These are phyloP conservation scores for Rhizoglyphus robini DNA, from an alignment of 1,140 invertebrate genomes.

Conservation along the genomic window DNA sequence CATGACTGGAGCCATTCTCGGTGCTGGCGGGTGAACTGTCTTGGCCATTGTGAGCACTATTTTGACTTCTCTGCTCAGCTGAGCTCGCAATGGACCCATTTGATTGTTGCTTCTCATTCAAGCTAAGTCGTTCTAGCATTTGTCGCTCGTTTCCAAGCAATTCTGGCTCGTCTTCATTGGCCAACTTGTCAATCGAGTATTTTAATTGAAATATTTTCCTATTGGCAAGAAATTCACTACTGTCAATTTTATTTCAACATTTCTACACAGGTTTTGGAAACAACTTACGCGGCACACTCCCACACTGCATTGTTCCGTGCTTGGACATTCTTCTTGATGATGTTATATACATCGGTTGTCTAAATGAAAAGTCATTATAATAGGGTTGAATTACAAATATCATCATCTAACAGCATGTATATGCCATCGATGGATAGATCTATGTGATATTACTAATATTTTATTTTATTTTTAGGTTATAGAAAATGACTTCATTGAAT, in stretches of 20 bases:
- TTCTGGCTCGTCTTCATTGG: not conserved
- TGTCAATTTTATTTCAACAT: too few species aligned
- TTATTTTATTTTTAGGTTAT: too few species aligned
- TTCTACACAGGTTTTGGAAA: not conserved
- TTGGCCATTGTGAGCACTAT: too few species aligned
- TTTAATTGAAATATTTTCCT: not conserved
- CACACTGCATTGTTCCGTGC: slow-evolving; percentile 2
- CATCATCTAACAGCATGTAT: too few species aligned
- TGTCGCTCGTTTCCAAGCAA: not conserved
- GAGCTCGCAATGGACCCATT: not conserved
- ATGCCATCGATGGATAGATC: too few species aligned
- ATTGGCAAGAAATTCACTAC: not conserved
- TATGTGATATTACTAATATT: too few species aligned
- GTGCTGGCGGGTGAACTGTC: not conserved
- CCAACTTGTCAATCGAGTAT: not conserved
- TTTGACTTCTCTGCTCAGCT: not conserved
- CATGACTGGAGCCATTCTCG: not conserved
- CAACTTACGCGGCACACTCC: not conserved
- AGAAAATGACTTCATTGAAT: too few species aligned
- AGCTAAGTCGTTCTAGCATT: too few species aligned
- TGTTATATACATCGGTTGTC: not conserved
- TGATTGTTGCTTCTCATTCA: too few species aligned
- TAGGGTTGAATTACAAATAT: too few species aligned
- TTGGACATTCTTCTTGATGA: slow-evolving; percentile 4
- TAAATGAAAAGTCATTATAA: too few species aligned